A percentile compares a stretch with the other conserved stretches of the same genome.
Conservation (phyloP, 1,140 invertebrate genomes). For the Macrotrachela quadricornifera region DNA sequence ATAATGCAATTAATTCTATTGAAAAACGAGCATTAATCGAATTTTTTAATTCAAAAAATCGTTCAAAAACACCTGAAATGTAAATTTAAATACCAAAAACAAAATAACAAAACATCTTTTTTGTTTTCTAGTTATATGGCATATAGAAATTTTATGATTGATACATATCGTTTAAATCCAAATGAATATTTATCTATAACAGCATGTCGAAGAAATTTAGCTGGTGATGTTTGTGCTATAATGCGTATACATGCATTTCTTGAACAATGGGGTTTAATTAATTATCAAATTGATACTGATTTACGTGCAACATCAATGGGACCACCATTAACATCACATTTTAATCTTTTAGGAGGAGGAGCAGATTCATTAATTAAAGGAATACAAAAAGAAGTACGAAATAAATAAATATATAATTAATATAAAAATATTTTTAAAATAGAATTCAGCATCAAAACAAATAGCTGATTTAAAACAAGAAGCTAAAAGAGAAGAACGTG, state of each 20-base stretch:
- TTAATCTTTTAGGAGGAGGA: conserved; percentile 78
- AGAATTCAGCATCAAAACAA: conserved; percentile 36
- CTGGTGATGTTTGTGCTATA: conserved; percentile 95
- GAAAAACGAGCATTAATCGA: conserved; percentile 88
- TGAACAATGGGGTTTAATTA: conserved; percentile 96
- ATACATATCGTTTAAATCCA: conserved; percentile 93
- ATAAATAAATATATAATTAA: too few species aligned
- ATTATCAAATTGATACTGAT: conserved; percentile 90
- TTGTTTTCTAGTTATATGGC: conserved; percentile 51
- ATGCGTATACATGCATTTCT: conserved; percentile 92
- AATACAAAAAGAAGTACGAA: too few species aligned
- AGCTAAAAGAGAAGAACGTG: too few species aligned
- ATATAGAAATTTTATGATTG: conserved; percentile 98
- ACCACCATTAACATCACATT: conserved; percentile 95
- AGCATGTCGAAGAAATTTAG: conserved; percentile 82
- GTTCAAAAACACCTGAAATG: conserved; percentile 86
- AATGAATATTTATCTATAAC: conserved; percentile 97
- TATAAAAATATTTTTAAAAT: neutral
- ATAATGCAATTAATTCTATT: conserved; percentile 86
- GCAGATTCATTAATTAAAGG: conserved; percentile 77
- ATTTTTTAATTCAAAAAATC: conserved; percentile 95
- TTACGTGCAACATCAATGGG: conserved; percentile 86
- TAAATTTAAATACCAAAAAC: conserved; percentile 15
- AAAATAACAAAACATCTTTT: neutral
- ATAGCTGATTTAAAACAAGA: conserved; percentile 38